Evolutionary conservation across 2,888 invertebrate species (phyloP).

Genomic region (Drosophila dives): DNA sequence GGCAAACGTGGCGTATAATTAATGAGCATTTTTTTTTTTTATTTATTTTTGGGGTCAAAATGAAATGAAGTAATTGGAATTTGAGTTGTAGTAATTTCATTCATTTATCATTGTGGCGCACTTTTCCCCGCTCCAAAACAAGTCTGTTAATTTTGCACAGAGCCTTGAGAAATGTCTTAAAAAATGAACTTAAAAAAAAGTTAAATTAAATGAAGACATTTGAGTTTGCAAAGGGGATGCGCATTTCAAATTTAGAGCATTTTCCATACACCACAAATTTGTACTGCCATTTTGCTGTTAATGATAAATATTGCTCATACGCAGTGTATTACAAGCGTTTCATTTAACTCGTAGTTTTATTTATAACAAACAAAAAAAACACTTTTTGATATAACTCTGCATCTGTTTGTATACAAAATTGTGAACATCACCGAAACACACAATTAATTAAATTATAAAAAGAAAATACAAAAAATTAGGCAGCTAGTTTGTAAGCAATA

Average conservation of each 20-base stretch:
- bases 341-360: conserved; percentile 59
- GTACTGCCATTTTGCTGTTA: conserved; percentile 63
- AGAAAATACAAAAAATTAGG: not conserved
- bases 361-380: conserved; percentile 17
- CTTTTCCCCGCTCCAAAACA: not conserved
- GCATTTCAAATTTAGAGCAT: conserved; percentile 1
- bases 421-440: conserved; percentile 27
- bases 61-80: conserved; percentile 73
- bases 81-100: conserved; percentile 74
- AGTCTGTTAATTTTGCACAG: conserved; percentile 5
- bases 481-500: conserved; percentile 26
- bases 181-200: not conserved
- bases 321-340: conserved; percentile 55
- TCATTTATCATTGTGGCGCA: conserved; percentile 61
- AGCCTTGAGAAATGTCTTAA: conserved; percentile 7
- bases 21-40: conserved; percentile 56
- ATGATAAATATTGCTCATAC: conserved; percentile 34
- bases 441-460: conserved; percentile 30
- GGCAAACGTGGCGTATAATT: conserved; percentile 65
- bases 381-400: conserved; percentile 49
- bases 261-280: conserved; percentile 7
- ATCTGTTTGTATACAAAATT: conserved; percentile 43
- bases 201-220: conserved; percentile 19
- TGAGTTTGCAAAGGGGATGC: not conserved
- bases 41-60: conserved; percentile 55